Evolutionary conservation across 1,140 invertebrate genomes (phyloP).

Genomic region (Saccostrea glomerata): DNA sequence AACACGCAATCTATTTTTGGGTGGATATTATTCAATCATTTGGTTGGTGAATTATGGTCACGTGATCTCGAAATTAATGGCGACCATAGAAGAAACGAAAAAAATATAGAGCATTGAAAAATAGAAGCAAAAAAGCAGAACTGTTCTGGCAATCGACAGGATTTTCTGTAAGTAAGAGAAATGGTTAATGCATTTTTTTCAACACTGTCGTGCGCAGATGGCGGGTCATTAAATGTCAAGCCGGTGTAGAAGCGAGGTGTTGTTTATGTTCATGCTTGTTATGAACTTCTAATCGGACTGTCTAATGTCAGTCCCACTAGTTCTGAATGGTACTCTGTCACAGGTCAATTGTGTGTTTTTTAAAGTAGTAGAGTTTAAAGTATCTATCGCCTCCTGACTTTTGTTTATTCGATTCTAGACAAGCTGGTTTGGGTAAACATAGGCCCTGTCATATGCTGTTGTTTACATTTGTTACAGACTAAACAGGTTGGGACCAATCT

Average conservation of each 20-base stretch:
- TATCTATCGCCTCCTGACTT: too few species aligned
- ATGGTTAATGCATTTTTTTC: not conserved
- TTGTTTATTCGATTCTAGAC: too few species aligned
- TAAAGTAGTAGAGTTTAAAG: too few species aligned
- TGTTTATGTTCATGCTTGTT: not conserved
- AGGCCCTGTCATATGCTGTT: too few species aligned
- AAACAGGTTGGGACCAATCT: too few species aligned
- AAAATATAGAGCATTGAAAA: constrained; percentile 4
- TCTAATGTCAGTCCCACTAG: too few species aligned
- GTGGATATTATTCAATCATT: constrained; percentile 29
- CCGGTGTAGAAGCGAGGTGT: not conserved
- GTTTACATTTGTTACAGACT: too few species aligned
- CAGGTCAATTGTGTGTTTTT: too few species aligned
- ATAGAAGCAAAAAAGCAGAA: constrained; percentile 1
- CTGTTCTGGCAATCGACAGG: not conserved
- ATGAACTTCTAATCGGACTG: too few species aligned
- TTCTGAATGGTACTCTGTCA: too few species aligned
- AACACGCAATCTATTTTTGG: constrained; percentile 29
- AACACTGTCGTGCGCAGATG: not conserved
- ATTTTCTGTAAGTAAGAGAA: constrained; percentile 1
- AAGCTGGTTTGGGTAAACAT: too few species aligned
- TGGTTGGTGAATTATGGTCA: constrained; percentile 24
- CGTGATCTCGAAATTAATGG: constrained; percentile 20
- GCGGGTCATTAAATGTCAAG: not conserved
- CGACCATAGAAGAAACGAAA: not conserved